Evolutionary conservation across 2,113 vertebrate genomes (phyloP).

Genomic region (Phrynocephalus versicolor): DNA sequence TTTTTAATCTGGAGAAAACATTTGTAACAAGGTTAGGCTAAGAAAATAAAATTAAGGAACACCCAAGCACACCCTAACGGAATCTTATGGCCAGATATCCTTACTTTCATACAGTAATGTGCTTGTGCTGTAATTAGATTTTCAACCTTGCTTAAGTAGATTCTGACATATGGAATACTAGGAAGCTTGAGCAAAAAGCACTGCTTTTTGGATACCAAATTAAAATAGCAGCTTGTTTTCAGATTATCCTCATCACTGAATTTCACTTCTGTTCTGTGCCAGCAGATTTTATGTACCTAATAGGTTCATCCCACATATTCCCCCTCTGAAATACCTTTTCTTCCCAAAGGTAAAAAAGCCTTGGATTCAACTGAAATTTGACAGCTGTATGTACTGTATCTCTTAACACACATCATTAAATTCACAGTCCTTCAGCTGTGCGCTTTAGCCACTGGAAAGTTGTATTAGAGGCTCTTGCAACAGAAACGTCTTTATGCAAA

Average conservation of each 20-base stretch:
- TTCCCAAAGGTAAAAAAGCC: too few species aligned
- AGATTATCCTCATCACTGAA: constrained; percentile 11
- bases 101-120: neutral
- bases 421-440: too few species aligned
- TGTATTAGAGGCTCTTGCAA: too few species aligned
- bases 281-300: neutral
- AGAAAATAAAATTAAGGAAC: neutral
- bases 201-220: neutral
- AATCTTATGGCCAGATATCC: neutral
- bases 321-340: neutral
- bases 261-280: neutral
- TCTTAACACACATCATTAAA: too few species aligned
- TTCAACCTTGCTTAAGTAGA: constrained; percentile 28
- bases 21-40: neutral
- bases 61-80: neutral
- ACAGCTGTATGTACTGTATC: too few species aligned
- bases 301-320: too few species aligned
- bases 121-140: constrained; percentile 25
- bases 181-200: constrained; percentile 22
- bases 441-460: too few species aligned
- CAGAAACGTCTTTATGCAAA: too few species aligned
- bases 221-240: constrained; percentile 22
- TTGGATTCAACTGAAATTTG: too few species aligned
- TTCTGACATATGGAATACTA: constrained; percentile 24
- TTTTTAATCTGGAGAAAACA: neutral